Conservation (phyloP, 2,888 invertebrate species). For the Euproctis similis region DNA sequence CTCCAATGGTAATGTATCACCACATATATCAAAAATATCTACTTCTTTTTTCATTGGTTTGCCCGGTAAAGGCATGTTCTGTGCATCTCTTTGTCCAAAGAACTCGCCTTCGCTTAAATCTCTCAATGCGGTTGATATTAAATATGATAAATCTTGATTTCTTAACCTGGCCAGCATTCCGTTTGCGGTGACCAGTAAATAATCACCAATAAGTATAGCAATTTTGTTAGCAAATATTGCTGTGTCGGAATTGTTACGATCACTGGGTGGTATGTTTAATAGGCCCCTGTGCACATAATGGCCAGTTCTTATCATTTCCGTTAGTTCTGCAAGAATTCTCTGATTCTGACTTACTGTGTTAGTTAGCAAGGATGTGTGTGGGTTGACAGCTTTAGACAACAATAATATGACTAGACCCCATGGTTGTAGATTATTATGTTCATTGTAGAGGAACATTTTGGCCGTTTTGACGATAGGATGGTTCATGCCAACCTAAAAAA, state of each 20-base stretch:
- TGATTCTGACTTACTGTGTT: slow-evolving; percentile 73
- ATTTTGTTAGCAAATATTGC: slow-evolving; percentile 92
- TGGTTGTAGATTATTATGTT: slow-evolving; percentile 88
- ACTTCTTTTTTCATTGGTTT: slow-evolving; percentile 52
- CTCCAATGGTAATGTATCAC: slow-evolving; percentile 55
- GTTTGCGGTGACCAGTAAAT: slow-evolving; percentile 87
- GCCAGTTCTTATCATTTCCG: slow-evolving; percentile 92
- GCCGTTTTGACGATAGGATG: slow-evolving; percentile 91
- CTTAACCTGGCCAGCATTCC: slow-evolving; percentile 83
- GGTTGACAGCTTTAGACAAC: slow-evolving; percentile 83
- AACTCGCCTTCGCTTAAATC: slow-evolving; percentile 91
- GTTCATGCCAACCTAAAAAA: slow-evolving; percentile 81
- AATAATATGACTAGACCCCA: slow-evolving; percentile 89
- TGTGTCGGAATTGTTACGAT: slow-evolving; percentile 76
- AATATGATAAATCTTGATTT: slow-evolving; percentile 83
- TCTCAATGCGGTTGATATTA: slow-evolving; percentile 86
- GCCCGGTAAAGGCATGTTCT: slow-evolving; percentile 84
- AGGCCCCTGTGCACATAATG: slow-evolving; percentile 85
- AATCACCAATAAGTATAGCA: slow-evolving; percentile 90
- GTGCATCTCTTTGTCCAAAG: slow-evolving; percentile 81
- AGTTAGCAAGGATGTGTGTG: slow-evolving; percentile 75
- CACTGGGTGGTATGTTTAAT: slow-evolving; percentile 59
- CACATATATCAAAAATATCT: slow-evolving; percentile 43
- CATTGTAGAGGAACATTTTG: slow-evolving; percentile 87
- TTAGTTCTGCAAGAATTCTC: slow-evolving; percentile 78